Base-by-base conservation (phyloP, 2,113 vertebrate species). In the Pituophis catenifer region DNA sequence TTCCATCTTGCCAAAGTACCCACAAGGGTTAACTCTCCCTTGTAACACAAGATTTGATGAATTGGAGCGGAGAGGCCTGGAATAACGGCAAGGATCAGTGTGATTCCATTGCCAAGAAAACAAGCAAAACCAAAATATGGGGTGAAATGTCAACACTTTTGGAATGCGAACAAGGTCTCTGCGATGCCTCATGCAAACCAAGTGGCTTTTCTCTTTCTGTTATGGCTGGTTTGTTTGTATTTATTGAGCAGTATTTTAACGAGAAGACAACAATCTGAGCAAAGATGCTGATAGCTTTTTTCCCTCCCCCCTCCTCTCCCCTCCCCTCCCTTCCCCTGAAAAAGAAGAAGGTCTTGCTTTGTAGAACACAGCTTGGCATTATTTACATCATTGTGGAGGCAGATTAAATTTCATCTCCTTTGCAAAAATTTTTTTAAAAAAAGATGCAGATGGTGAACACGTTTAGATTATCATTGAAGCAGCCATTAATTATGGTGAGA, bases 171-270 rank as follows among this genome's bases (percentile, higher is more conserved):
- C 96, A 96, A 97, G 95, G 96, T 95, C 92, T 94, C 94, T 94
- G 95, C 98, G 96, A 98, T 97, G 97, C 96, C 97, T 97, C 97
- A 96, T 95, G 93, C 95, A 94, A 95, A 93, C 91, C 91, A 97
- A 97, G 97, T 95, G 95, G 96, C 95, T 96, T 97, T 19, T 21
- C 7, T 44, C 8, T 44, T 81, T 81, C 17, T 81, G 33, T 21
- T 44, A 44, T 81, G 75, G 33, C 33, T 81, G 75, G 97, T 97
- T 96, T 96, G 95, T 95, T 95, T 97, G 96, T 97, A 97, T 97
- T 90, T 75, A 97, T 98, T 97, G 97, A 97, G 96, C 93, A 96
- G 96, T 86, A 70, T 33, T 97, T 96, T 96, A 96, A 96, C 92
- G 91, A 93, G 94, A 95, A 94, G 9, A 91, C 93, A 65, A 75